Base-by-base conservation (phyloP, 2,113 vertebrate species). In the Nothocercus julius region DNA sequence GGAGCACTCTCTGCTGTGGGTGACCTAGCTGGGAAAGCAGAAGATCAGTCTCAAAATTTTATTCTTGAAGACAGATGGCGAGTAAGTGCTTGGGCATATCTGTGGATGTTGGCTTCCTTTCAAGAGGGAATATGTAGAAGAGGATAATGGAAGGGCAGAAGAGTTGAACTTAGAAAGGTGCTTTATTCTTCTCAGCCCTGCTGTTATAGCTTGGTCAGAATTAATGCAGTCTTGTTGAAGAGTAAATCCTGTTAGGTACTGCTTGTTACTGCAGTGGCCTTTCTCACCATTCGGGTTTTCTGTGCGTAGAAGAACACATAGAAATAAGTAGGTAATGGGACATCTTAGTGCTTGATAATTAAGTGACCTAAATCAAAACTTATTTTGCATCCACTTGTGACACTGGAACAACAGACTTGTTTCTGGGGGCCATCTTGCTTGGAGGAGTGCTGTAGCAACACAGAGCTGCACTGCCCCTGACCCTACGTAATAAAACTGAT, bases 301-400 rank as follows among this genome's bases (percentile, higher is more conserved):
- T 74, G 79, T 61, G 83, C 89, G 44, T 93, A 92, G 75, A 76
- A 82, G 73, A 82, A 47, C 89, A 82, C 24, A 1, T 76, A 82
- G 74, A 93, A 89, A 92, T 63, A 9, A 70, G 42, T 61, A 24
- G 1, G 5, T 92, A 89, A 92, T 82, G 58, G 51, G 88, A 90
- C 58, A 62, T 22, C 3, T 89, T 92, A 58, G 74, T 92, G 63
- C 53, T 87, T 73, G 87, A 68, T 73, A 91, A 85, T 87, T 82
- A 72, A 73, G 15, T 95, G 90, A 92, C 93, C 85, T 91, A 91
- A 89, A 94, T 80, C 82, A 49, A 72, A 92, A 63, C 47, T 7
- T 51, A 72, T 89, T 92, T 89, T 82, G 36, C 25, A 87, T 87
- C 47, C 9, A 8, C 3, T 91, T 75, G 13, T 76, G 58, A 38